These are phyloP conservation scores for Coracopsis vasa DNA, from an alignment of 2,113 vertebrate genomes.

Conservation along the genomic window DNA sequence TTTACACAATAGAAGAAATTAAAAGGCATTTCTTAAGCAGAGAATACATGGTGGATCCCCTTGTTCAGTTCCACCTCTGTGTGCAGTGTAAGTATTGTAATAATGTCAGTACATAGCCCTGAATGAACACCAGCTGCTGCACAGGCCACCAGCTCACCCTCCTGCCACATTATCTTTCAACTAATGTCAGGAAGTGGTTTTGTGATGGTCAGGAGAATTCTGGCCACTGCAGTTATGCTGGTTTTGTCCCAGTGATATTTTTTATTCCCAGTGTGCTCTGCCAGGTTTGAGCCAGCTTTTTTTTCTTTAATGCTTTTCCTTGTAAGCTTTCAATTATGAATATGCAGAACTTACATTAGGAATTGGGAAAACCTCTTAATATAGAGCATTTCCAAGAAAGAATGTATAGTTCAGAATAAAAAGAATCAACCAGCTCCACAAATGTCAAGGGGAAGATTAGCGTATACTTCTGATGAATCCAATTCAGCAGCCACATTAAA, in stretches of 20 bases:
- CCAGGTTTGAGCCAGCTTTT: background rate
- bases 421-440: background rate
- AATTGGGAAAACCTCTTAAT: background rate
- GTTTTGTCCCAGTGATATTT: background rate
- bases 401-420: background rate
- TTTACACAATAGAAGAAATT: background rate
- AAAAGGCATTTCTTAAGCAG: background rate
- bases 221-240: background rate
- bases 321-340: background rate
- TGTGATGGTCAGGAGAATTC: background rate
- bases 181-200: background rate
- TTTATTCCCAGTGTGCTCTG: background rate
- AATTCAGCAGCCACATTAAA: background rate
- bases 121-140: background rate
- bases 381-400: slow-evolving; percentile 3
- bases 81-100: background rate
- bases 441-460: slow-evolving; percentile 45
- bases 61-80: accelerated
- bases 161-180: background rate
- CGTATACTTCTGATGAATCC: slow-evolving; percentile 6
- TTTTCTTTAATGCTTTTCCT: background rate
- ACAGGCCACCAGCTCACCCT: background rate
- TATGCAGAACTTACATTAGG: background rate
- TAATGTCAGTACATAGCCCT: background rate
- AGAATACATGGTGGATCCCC: background rate